Evolutionary conservation across 2,113 vertebrate species (phyloP).

Genomic region (Pagrus major): DNA sequence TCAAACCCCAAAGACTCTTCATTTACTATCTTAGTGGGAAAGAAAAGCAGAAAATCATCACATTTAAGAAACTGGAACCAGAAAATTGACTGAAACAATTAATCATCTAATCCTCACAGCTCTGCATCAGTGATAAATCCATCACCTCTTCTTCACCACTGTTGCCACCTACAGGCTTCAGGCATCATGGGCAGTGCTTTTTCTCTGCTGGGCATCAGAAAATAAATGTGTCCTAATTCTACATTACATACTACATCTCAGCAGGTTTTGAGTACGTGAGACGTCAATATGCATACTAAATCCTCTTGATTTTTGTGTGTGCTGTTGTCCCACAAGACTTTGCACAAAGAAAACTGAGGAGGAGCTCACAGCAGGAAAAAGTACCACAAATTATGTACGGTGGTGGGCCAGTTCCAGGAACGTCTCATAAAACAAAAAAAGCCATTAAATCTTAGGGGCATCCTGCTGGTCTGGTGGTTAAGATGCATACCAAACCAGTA

Average conservation of each 20-base stretch:
- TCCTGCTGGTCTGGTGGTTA: neutral
- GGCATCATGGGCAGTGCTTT: neutral
- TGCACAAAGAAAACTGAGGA: neutral
- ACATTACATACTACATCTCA: neutral
- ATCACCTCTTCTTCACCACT: neutral
- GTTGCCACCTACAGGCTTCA: conserved; percentile 11
- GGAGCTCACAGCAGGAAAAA: neutral
- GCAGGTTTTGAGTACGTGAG: neutral
- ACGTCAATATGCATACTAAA: neutral
- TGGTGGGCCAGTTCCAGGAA: neutral
- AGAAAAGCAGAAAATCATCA: too few species aligned
- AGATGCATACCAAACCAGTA: neutral
- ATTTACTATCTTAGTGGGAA: too few species aligned
- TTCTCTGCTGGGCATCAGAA: neutral
- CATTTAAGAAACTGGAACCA: too few species aligned
- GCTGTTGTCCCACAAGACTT: neutral
- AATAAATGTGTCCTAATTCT: neutral
- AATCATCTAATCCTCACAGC: too few species aligned
- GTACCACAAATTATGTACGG: neutral
- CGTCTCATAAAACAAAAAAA: neutral
- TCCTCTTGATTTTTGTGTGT: neutral
- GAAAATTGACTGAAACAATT: too few species aligned
- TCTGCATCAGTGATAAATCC: neutral
- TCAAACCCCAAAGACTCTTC: too few species aligned
- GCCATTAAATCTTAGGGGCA: neutral